Conservation (phyloP, 2,888 invertebrate species). For the Rhamnusium bicolor region DNA sequence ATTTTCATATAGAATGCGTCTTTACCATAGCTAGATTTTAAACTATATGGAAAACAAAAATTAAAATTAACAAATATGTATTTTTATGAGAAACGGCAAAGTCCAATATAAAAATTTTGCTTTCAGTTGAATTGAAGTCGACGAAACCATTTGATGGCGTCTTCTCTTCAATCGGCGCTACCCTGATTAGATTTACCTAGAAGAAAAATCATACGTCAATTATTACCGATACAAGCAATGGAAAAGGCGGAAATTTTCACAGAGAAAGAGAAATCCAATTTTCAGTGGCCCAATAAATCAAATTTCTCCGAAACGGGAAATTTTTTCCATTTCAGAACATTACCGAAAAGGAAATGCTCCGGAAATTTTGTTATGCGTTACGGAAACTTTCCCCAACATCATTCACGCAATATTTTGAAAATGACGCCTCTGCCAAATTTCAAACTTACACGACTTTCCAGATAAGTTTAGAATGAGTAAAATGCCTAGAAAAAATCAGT, state of each 20-base stretch:
- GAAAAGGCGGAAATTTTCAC: not conserved
- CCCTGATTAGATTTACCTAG: not conserved
- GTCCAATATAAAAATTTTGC: slow-evolving; percentile 23
- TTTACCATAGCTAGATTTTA: slow-evolving; percentile 36
- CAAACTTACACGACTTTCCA: too few relatives aligned
- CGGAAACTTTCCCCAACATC: too few relatives aligned
- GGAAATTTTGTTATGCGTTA: too few relatives aligned
- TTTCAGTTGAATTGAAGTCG: slow-evolving; percentile 4
- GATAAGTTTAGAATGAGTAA: too few relatives aligned
- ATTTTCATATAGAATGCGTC: slow-evolving; percentile 39
- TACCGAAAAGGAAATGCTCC: too few relatives aligned
- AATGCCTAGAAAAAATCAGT: too few relatives aligned
- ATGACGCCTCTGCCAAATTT: too few relatives aligned
- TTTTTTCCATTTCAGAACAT: too few relatives aligned
- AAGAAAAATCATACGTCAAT: not conserved
- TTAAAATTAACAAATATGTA: slow-evolving; percentile 10
- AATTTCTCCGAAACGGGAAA: too few relatives aligned
- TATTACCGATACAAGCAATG: not conserved
- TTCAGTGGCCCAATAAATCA: too few relatives aligned
- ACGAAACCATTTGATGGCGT: not conserved
- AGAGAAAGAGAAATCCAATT: not conserved
- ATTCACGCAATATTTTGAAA: too few relatives aligned
- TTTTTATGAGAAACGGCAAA: slow-evolving; percentile 20
- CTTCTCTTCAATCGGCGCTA: slow-evolving; percentile 10
- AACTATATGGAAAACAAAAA: slow-evolving; percentile 37